Percentiles rank a stretch among this genome's conserved stretches.
phyloP scores from a whole-genome alignment of 1,140 invertebrate species.

The Lethocerus indicus region DNA sequence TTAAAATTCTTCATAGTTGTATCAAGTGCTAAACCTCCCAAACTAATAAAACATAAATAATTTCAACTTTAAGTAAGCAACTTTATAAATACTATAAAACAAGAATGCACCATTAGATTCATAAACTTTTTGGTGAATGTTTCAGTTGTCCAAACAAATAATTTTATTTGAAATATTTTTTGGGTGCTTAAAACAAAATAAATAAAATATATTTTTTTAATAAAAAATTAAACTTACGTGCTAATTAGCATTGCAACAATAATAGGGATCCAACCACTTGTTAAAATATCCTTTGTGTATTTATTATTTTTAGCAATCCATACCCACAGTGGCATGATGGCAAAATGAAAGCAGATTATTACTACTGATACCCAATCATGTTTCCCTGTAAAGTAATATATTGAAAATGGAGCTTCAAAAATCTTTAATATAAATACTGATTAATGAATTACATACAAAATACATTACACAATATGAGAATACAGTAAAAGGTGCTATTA shows the following conservation, averaged over 20 bases:
- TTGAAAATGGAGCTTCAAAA: neutral
- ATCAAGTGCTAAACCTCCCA: slow-evolving; percentile 64
- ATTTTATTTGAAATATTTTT: too few species aligned
- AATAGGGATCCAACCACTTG: slow-evolving; percentile 70
- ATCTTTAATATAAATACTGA: neutral
- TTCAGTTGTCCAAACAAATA: too few species aligned
- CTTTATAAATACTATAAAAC: too few species aligned
- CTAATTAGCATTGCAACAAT: slow-evolving; percentile 75
- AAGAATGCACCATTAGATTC: too few species aligned
- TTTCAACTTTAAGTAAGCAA: too few species aligned
- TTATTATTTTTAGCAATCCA: slow-evolving; percentile 58
- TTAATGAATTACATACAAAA: too few species aligned
- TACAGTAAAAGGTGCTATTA: too few species aligned
- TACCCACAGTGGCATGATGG: slow-evolving; percentile 59
- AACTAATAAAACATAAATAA: slow-evolving; percentile 27
- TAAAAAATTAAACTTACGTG: slow-evolving; percentile 26
- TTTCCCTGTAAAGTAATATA: slow-evolving; percentile 12
- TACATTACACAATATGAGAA: too few species aligned
- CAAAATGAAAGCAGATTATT: slow-evolving; percentile 20
- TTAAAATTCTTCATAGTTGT: slow-evolving; percentile 60
- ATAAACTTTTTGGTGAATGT: too few species aligned
- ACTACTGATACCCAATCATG: slow-evolving; percentile 13
- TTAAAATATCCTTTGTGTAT: slow-evolving; percentile 56
- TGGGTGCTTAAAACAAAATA: too few species aligned
- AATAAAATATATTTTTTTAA: too few species aligned